Percentiles rank a stretch among this genome's conserved stretches.
Evolutionary conservation across 2,888 invertebrate species (phyloP).

Genomic region (Dermolepida albohirtum): DNA sequence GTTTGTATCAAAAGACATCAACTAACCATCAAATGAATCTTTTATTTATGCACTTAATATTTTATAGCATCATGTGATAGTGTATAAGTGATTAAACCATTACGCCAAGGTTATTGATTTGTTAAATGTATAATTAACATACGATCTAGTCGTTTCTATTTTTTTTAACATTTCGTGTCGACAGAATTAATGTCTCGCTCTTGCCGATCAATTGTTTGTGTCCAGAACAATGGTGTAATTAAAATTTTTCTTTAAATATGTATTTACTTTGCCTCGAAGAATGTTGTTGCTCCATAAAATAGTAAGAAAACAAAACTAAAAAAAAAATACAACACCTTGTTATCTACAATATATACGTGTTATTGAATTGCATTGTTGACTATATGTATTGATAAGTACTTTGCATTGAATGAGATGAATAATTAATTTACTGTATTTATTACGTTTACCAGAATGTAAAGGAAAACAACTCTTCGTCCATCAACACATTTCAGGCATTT

Average conservation of each 20-base stretch:
- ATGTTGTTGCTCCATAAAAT: not conserved
- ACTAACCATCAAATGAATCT: too few species aligned
- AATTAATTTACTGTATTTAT: not conserved
- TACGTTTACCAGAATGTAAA: not conserved
- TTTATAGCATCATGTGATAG: too few species aligned
- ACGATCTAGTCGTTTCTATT: too few species aligned
- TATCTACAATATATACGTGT: not conserved
- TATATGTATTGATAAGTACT: not conserved
- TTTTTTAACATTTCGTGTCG: not conserved
- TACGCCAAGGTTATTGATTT: too few species aligned
- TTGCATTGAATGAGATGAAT: not conserved
- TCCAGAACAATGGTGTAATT: slow-evolving; percentile 17
- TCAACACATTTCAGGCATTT: too few species aligned
- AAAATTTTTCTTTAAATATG: slow-evolving; percentile 6
- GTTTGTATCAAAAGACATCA: too few species aligned
- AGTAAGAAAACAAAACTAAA: not conserved
- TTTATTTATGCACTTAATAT: too few species aligned
- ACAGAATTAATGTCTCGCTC: not conserved
- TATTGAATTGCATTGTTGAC: not conserved
- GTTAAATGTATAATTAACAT: too few species aligned
- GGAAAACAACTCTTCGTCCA: too few species aligned
- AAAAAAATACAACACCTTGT: not conserved
- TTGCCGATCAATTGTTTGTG: slow-evolving; percentile 11
- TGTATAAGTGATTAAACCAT: too few species aligned
- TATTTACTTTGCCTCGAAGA: not conserved